Percentiles rank a stretch among this genome's conserved stretches.
phyloP scores from a whole-genome alignment of 2,888 invertebrate genomes.

The Drosophila birchii region DNA sequence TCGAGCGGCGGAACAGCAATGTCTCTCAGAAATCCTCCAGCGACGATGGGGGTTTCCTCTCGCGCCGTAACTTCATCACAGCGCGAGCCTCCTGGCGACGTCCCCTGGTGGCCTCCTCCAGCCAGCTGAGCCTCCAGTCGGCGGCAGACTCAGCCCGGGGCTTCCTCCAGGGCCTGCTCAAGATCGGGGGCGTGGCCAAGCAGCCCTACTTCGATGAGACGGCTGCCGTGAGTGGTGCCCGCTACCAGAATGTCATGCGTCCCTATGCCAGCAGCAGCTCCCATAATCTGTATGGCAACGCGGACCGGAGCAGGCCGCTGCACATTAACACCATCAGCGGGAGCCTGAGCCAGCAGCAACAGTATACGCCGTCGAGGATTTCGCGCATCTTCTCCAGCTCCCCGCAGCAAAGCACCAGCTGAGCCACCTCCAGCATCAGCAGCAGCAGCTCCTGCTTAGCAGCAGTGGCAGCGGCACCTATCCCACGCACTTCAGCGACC shows the following conservation, averaged over 20 bases:
- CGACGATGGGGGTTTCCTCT: conserved; percentile 94
- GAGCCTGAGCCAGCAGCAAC: conserved; percentile 55
- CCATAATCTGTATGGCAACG: conserved; percentile 75
- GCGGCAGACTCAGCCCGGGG: conserved; percentile 87
- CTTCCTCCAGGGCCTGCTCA: conserved; percentile 84
- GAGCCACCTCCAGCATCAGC: conserved; percentile 77
- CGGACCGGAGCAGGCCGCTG: conserved; percentile 83
- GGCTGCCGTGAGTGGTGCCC: conserved; percentile 64
- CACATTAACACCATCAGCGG: conserved; percentile 84
- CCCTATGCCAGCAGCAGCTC: conserved; percentile 33
- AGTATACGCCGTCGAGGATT: conserved; percentile 84
- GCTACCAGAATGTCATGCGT: conserved; percentile 83
- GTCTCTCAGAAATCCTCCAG: conserved; percentile 88
- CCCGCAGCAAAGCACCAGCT: conserved; percentile 85
- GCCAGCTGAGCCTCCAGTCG: conserved; percentile 89
- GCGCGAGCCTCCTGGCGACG: conserved; percentile 88
- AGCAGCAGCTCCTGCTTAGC: conserved; percentile 45
- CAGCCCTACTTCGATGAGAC: conserved; percentile 47
- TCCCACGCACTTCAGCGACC: conserved; percentile 90
- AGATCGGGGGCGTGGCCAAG: conserved; percentile 71
- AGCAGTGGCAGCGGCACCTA: conserved; percentile 43
- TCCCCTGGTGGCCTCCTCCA: conserved; percentile 88
- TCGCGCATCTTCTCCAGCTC: conserved; percentile 88
- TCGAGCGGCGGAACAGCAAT: conserved; percentile 86
- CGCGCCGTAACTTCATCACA: conserved; percentile 86